Percentiles rank a stretch among this genome's conserved stretches.
Evolutionary conservation across 30 jellyfish, hydroid and myxozoan genomes (phyloP).

Genomic region (Cassiopea andromeda): DNA sequence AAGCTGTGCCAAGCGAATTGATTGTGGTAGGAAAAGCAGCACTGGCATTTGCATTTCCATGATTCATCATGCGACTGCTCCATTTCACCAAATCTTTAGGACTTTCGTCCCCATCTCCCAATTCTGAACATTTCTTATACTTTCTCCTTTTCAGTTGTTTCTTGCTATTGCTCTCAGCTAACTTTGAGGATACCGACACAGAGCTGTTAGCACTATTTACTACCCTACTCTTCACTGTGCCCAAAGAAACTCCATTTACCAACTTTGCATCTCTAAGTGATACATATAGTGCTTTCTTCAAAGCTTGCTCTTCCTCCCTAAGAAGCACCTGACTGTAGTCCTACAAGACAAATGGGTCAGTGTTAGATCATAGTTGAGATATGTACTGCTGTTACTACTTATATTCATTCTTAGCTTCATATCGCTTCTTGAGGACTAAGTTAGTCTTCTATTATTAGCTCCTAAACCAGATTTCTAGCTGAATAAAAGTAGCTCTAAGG

Average conservation of each 20-base stretch:
- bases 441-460: not conserved
- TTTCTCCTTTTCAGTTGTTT: not conserved
- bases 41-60: not conserved
- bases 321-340: slow-evolving; percentile 69
- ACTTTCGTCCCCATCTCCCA: not conserved
- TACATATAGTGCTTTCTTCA: slow-evolving; percentile 78
- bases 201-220: not conserved
- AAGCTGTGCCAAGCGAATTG: not conserved
- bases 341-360: slow-evolving; percentile 9
- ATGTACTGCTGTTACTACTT: too few relatives aligned
- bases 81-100: not conserved
- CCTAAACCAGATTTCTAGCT: not conserved
- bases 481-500: not conserved
- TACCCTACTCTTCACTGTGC: not conserved
- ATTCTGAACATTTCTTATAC: not conserved
- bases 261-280: slow-evolving; percentile 63
- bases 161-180: not conserved
- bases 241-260: not conserved
- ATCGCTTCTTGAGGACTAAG: not conserved
- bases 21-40: not conserved
- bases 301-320: slow-evolving; percentile 80
- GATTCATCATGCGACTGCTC: not conserved
- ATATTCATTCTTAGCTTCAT: not conserved
- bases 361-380: too few relatives aligned
- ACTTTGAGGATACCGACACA: not conserved